Evolutionary conservation across 2,888 invertebrate species (phyloP).

Genomic region (Caenorhabditis sp.): DNA sequence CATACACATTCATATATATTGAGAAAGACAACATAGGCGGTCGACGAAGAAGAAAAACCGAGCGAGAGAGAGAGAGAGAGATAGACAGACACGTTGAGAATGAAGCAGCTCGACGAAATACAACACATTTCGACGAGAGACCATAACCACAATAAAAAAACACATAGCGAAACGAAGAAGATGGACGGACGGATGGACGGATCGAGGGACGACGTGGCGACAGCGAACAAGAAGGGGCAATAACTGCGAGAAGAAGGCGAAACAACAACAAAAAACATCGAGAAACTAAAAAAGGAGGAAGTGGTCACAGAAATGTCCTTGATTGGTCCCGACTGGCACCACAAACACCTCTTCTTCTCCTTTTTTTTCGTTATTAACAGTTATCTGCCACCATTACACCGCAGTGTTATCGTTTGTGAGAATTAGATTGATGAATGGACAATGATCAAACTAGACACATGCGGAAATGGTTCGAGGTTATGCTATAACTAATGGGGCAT

Average conservation of each 20-base stretch:
- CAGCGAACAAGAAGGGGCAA: neutral
- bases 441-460: too few relatives aligned
- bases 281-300: neutral
- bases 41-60: neutral
- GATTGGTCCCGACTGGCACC: slow-evolving; percentile 1
- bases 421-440: too few relatives aligned
- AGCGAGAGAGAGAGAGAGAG: neutral
- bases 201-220: neutral
- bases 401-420: too few relatives aligned
- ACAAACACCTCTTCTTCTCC: neutral
- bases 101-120: slow-evolving; percentile 9
- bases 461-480: too few relatives aligned
- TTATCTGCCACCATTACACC: too few relatives aligned
- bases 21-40: slow-evolving; percentile 1
- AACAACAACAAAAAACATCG: neutral
- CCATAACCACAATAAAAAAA: neutral
- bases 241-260: neutral
- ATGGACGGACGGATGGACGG: neutral
- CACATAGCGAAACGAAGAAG: neutral
- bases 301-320: neutral
- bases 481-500: too few relatives aligned
- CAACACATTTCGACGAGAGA: neutral
- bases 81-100: neutral
- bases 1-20: too few relatives aligned
- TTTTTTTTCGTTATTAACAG: too few relatives aligned